These are phyloP conservation scores for Zaprionus bogoriensis DNA, from an alignment of 2,888 invertebrate genomes.

Conservation along the genomic window DNA sequence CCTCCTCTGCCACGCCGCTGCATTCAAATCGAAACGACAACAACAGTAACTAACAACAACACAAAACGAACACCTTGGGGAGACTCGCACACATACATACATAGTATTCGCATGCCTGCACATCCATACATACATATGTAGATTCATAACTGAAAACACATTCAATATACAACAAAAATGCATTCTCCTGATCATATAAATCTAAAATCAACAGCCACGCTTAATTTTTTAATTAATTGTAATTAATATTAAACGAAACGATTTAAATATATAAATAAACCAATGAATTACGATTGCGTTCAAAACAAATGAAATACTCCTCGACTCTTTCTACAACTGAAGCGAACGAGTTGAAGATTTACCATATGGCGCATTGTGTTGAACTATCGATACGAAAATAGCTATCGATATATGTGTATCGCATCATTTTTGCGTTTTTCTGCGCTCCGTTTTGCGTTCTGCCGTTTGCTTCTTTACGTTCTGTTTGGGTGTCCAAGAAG, in stretches of 20 bases:
- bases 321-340: neutral
- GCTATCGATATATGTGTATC: slow-evolving; percentile 38
- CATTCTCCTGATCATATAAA: slow-evolving; percentile 69
- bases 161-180: slow-evolving; percentile 58
- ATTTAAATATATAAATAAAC: slow-evolving; percentile 65
- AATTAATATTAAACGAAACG: slow-evolving; percentile 70
- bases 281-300: slow-evolving; percentile 36
- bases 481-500: slow-evolving; percentile 44
- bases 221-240: slow-evolving; percentile 75
- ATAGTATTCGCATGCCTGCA: slow-evolving; percentile 53
- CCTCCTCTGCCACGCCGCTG: slow-evolving; percentile 47
- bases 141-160: slow-evolving; percentile 63
- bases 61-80: slow-evolving; percentile 20
- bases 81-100: slow-evolving; percentile 58
- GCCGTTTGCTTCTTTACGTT: slow-evolving; percentile 27
- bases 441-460: slow-evolving; percentile 24
- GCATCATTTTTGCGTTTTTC: slow-evolving; percentile 20
- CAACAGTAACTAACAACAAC: neutral
- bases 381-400: neutral
- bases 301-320: slow-evolving; percentile 5
- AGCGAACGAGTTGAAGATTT: slow-evolving; percentile 1
- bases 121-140: slow-evolving; percentile 58
- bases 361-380: neutral
- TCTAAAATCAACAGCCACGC: slow-evolving; percentile 68
- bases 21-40: slow-evolving; percentile 2